Percentiles rank a stretch among this genome's conserved stretches.
phyloP scores from a whole-genome alignment of 2,113 vertebrate genomes.

The Odontesthes bonariensis region DNA sequence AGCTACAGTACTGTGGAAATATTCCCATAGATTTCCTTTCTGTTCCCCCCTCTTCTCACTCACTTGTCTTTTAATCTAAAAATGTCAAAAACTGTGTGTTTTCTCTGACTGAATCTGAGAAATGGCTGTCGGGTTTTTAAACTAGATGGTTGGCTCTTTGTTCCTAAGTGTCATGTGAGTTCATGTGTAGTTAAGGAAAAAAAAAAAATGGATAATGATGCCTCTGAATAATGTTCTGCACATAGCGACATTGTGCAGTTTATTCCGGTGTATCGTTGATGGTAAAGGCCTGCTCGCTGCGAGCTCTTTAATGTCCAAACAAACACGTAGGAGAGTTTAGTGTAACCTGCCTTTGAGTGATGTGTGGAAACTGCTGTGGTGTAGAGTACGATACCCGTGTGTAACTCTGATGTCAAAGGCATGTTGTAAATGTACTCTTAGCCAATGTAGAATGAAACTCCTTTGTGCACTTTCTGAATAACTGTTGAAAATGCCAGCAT shows the following conservation, averaged over 20 bases:
- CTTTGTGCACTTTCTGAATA: conserved; percentile 80
- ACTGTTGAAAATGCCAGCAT: conserved; percentile 78
- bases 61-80: conserved; percentile 55
- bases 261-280: conserved; percentile 66
- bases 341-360: conserved; percentile 71
- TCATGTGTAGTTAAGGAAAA: conserved; percentile 60
- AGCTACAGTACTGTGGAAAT: conserved; percentile 46
- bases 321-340: conserved; percentile 48
- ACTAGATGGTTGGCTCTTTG: conserved; percentile 68
- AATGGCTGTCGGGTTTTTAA: conserved; percentile 56
- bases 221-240: conserved; percentile 78
- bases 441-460: conserved; percentile 74
- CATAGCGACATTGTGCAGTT: conserved; percentile 73
- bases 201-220: conserved; percentile 25
- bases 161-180: conserved; percentile 74
- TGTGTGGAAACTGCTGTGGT: conserved; percentile 68
- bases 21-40: conserved; percentile 62
- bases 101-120: conserved; percentile 59
- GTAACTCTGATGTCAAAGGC: conserved; percentile 73
- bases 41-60: not conserved
- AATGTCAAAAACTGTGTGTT: conserved; percentile 67
- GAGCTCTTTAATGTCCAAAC: conserved; percentile 51
- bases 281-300: conserved; percentile 49
- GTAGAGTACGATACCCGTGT: conserved; percentile 55
- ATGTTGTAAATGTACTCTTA: conserved; percentile 78